Percentiles rank a stretch among this genome's conserved stretches.
Evolutionary conservation across 1,140 invertebrate species (phyloP).

Genomic region (Drosophila nasuta): DNA sequence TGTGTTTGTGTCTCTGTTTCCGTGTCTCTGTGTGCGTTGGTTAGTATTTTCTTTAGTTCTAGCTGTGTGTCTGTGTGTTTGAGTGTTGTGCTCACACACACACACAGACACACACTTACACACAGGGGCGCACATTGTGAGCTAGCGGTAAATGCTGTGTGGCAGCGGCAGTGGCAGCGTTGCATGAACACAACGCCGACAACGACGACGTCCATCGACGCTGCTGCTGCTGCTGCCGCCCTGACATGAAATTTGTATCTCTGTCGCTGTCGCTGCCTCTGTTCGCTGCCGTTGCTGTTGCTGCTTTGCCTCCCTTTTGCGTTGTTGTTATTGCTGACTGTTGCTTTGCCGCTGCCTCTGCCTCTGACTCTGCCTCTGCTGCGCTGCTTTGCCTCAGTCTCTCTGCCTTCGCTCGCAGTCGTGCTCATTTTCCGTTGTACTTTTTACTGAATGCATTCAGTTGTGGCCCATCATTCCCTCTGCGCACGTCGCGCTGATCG

Average conservation of each 20-base stretch:
- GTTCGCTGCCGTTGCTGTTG: conserved; percentile 19
- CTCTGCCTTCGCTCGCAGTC: conserved; percentile 20
- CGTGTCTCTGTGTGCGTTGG: conserved; percentile 39
- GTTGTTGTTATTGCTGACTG: conserved; percentile 37
- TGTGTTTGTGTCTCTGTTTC: conserved; percentile 35
- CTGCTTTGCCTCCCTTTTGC: conserved; percentile 27
- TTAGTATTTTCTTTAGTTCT: conserved; percentile 46
- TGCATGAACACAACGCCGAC: conserved; percentile 68
- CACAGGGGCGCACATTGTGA: conserved; percentile 36
- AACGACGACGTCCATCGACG: conserved; percentile 29
- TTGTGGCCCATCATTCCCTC: conserved; percentile 77
- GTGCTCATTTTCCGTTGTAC: conserved; percentile 81
- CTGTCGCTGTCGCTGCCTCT: conserved; percentile 51
- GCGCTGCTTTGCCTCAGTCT: conserved; percentile 1
- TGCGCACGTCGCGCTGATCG: conserved; percentile 82
- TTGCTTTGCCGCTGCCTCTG: conserved; percentile 49
- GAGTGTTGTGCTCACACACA: conserved; percentile 45
- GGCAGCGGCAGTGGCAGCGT: conserved; percentile 46
- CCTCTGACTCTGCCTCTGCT: conserved; percentile 31
- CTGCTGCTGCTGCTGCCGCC: conserved; percentile 30
- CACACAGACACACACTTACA: conserved; percentile 43
- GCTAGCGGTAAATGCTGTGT: conserved; percentile 75
- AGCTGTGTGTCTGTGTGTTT: conserved; percentile 29
- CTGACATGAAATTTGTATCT: conserved; percentile 75
- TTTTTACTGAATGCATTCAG: conserved; percentile 76